A percentile compares a stretch with the other conserved stretches of the same genome.
Evolutionary conservation across 2,113 vertebrate genomes (phyloP).

Genomic region (Pogonocichla stellata): DNA sequence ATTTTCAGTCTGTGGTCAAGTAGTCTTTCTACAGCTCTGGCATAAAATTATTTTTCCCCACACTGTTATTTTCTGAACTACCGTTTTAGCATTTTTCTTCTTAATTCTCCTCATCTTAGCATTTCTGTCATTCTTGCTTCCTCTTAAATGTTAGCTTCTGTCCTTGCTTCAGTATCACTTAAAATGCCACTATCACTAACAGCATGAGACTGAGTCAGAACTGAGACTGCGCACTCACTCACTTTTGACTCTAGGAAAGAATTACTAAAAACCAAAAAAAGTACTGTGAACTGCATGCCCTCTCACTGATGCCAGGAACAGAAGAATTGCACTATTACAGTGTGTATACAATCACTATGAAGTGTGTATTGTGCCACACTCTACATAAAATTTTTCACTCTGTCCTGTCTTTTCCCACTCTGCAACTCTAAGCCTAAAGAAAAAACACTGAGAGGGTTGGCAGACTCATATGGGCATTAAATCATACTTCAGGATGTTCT

Average conservation of each 20-base stretch:
- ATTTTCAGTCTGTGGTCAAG: constrained; percentile 11
- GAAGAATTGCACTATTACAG: neutral
- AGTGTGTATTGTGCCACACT: neutral
- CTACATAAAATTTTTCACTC: neutral
- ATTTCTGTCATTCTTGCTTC: constrained; percentile 18
- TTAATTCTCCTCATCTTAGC: neutral
- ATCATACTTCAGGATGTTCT: neutral
- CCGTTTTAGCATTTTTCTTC: neutral
- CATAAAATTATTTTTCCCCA: neutral
- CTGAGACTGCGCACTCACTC: neutral
- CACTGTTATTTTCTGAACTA: neutral
- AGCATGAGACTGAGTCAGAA: constrained; percentile 37
- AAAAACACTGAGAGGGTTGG: neutral
- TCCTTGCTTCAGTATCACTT: neutral
- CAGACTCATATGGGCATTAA: neutral
- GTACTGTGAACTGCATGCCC: neutral
- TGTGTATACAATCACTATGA: neutral
- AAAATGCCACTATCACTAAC: constrained; percentile 32
- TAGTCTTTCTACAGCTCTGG: neutral
- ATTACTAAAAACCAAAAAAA: neutral
- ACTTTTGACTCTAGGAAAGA: neutral
- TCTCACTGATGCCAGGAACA: neutral
- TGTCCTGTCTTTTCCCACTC: neutral
- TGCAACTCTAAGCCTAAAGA: neutral
- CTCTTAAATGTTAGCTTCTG: constrained; percentile 19